phyloP scores from a whole-genome alignment of 53 echinoderm and acorn worm genomes.

The Zoroaster sp. region DNA sequence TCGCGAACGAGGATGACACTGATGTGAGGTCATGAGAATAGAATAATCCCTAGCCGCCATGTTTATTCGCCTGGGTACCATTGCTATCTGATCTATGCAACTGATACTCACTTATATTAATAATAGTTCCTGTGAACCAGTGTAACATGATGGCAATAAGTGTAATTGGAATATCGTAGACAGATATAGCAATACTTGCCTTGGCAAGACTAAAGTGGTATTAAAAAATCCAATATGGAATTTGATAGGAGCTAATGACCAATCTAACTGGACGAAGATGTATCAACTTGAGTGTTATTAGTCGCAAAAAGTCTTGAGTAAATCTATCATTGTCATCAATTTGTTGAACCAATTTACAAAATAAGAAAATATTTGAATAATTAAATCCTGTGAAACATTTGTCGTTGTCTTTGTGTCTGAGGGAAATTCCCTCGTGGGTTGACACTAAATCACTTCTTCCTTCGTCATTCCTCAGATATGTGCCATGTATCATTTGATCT shows the following conservation, averaged over 20 bases:
- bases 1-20: conserved; percentile 21
- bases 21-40: conserved; percentile 18
- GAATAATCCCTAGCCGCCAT: conserved; percentile 7
- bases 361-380: neutral
- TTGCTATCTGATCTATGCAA: conserved; percentile 12
- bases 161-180: conserved; percentile 10
- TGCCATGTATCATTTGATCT: no score
- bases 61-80: neutral
- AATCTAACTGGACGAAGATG: conserved; percentile 10
- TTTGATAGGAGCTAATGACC: conserved; percentile 24
- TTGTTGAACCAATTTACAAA: neutral
- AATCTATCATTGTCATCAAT: conserved; percentile 20
- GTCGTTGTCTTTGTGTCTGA: no score
- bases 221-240: conserved; percentile 16
- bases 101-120: conserved; percentile 36
- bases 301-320: neutral
- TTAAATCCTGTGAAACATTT: no score
- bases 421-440: no score
- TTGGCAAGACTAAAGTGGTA: conserved; percentile 11
- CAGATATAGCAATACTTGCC: neutral
- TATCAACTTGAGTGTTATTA: neutral
- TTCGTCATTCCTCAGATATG: no score
- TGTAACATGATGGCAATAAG: conserved; percentile 29
- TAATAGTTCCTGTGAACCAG: neutral
- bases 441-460: no score